Evolutionary conservation across 2,797 vertebrate genomes (phyloP).

Genomic region (Myoxocephalus aenaeus): DNA sequence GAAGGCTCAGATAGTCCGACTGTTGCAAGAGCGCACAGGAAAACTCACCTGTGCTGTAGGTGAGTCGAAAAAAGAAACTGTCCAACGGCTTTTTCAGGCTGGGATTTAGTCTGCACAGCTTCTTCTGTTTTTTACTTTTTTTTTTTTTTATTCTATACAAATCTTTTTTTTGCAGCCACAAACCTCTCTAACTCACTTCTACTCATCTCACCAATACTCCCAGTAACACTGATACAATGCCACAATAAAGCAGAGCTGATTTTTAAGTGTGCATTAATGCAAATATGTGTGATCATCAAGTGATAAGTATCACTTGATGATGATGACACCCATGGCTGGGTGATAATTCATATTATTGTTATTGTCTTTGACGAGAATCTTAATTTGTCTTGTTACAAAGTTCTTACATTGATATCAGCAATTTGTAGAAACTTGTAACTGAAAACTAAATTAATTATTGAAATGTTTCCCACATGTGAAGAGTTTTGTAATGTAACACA

Average conservation of each 20-base stretch:
- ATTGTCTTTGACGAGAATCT: not conserved
- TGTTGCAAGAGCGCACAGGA: constrained; percentile 96
- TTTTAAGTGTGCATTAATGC: not conserved
- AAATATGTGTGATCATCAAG: no score
- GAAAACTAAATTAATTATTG: not conserved
- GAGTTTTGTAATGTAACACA: not conserved
- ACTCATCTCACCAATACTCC: not conserved
- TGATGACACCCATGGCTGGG: not conserved
- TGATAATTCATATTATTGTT: not conserved
- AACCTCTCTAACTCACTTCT: not conserved
- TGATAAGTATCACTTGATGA: not conserved
- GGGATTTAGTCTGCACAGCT: not conserved
- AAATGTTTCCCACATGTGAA: not conserved
- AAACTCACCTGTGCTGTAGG: constrained; percentile 97
- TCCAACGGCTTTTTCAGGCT: not conserved
- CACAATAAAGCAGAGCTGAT: not conserved
- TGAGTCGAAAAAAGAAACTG: constrained; percentile 69
- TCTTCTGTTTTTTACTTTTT: not conserved
- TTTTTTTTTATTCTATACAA: not conserved
- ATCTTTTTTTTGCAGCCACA: not conserved
- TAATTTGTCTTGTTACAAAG: not conserved
- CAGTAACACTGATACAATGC: not conserved
- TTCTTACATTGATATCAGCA: not conserved
- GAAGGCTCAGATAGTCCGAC: constrained; percentile 96
- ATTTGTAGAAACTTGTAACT: not conserved